Evolutionary conservation across 2,113 vertebrate genomes (phyloP).

Genomic region (Bothrops jararaca): DNA sequence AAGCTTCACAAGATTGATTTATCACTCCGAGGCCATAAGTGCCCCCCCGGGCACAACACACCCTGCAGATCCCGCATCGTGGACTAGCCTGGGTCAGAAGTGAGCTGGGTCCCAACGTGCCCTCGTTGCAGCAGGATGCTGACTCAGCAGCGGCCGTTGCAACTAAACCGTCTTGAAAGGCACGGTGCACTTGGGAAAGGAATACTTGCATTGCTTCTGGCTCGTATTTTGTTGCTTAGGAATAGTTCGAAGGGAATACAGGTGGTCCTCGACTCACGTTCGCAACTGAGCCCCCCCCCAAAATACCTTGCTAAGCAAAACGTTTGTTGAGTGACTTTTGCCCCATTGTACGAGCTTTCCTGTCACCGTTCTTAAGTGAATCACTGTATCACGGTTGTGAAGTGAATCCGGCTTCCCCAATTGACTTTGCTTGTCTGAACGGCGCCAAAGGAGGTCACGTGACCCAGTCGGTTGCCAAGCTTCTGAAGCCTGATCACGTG

Average conservation of each 20-base stretch:
- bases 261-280: too few species aligned
- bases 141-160: background rate
- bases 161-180: fast-evolving
- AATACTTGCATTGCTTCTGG: fast-evolving
- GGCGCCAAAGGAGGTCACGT: too few species aligned
- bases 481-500: too few species aligned
- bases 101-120: background rate
- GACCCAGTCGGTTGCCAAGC: too few species aligned
- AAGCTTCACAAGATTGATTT: slow-evolving; percentile 23
- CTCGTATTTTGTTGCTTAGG: background rate
- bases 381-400: too few species aligned
- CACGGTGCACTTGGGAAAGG: fast-evolving
- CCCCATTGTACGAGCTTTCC: too few species aligned
- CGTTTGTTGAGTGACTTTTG: too few species aligned
- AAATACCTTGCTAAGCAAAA: too few species aligned
- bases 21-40: background rate
- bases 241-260: background rate
- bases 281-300: too few species aligned
- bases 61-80: background rate
- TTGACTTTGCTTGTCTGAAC: too few species aligned
- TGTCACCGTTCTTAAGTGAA: too few species aligned
- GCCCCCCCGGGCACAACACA: fast-evolving
- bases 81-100: background rate
- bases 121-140: fast-evolving
- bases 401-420: too few species aligned